phyloP scores from a whole-genome alignment of 2,113 vertebrate genomes.

The Sander vitreus region DNA sequence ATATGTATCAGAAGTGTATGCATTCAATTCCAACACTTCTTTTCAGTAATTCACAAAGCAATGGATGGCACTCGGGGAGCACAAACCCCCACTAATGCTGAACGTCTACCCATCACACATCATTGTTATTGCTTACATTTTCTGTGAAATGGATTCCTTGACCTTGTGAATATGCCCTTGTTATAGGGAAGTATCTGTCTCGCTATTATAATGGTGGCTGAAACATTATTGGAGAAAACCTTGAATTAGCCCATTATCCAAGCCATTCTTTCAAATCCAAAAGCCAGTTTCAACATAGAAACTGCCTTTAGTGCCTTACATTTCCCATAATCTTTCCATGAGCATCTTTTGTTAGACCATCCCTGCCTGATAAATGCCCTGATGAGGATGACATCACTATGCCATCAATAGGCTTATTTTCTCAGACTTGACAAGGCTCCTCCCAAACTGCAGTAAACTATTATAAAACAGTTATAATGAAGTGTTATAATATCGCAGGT shows the following conservation, averaged over 20 bases:
- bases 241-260: not conserved
- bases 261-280: not conserved
- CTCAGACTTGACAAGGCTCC: not conserved
- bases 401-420: not conserved
- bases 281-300: not conserved
- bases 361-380: not conserved
- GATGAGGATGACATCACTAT: slow-evolving; percentile 15
- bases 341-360: too few relatives aligned
- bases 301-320: not conserved
- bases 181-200: not conserved
- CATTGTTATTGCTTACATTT: not conserved
- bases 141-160: slow-evolving; percentile 21
- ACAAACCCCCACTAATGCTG: not conserved
- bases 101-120: not conserved
- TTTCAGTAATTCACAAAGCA: not conserved
- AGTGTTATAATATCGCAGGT: too few relatives aligned
- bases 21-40: not conserved
- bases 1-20: not conserved
- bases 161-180: slow-evolving; percentile 1
- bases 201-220: not conserved
- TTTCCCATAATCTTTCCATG: not conserved
- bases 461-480: not conserved
- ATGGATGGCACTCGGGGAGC: not conserved
- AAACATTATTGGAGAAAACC: not conserved
- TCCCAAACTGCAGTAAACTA: not conserved